phyloP scores from a whole-genome alignment of 2,888 invertebrate genomes.

The Stenolophus ochropezus region DNA sequence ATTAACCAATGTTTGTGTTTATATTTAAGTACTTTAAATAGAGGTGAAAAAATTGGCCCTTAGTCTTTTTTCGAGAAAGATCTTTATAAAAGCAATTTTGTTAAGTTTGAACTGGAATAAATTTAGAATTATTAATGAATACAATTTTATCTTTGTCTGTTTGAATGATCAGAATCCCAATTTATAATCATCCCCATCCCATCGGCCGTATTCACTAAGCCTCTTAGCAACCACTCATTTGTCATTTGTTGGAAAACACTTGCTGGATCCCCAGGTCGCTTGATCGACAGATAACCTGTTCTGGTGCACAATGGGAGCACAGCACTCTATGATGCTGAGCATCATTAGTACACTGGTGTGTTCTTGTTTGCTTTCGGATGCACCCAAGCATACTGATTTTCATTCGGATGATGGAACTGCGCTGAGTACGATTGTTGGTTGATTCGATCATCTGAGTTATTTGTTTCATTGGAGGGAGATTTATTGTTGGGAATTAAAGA shows the following conservation, averaged over 20 bases:
- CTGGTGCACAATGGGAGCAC: constrained; percentile 44
- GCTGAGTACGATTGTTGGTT: constrained; percentile 28
- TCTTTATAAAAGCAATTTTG: no score
- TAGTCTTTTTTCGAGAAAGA: no score
- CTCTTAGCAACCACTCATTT: constrained; percentile 11
- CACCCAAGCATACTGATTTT: constrained; percentile 44
- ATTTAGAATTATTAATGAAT: no score
- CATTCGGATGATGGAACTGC: constrained; percentile 43
- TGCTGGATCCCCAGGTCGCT: constrained; percentile 16
- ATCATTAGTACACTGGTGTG: constrained; percentile 27
- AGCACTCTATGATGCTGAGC: constrained; percentile 42
- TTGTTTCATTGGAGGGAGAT: constrained; percentile 23
- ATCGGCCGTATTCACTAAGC: background rate
- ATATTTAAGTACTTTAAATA: no score
- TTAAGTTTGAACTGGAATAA: no score
- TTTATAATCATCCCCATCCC: no score
- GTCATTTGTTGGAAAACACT: constrained; percentile 50
- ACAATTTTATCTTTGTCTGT: no score
- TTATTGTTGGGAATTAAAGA: constrained; percentile 30
- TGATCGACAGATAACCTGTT: constrained; percentile 50
- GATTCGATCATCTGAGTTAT: constrained; percentile 36
- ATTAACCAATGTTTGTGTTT: no score
- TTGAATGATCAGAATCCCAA: no score
- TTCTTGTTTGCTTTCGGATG: constrained; percentile 36
- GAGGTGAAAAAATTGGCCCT: no score